Evolutionary conservation across 1,140 invertebrate genomes (phyloP).

Genomic region (Pemphigus obesinymphae): DNA sequence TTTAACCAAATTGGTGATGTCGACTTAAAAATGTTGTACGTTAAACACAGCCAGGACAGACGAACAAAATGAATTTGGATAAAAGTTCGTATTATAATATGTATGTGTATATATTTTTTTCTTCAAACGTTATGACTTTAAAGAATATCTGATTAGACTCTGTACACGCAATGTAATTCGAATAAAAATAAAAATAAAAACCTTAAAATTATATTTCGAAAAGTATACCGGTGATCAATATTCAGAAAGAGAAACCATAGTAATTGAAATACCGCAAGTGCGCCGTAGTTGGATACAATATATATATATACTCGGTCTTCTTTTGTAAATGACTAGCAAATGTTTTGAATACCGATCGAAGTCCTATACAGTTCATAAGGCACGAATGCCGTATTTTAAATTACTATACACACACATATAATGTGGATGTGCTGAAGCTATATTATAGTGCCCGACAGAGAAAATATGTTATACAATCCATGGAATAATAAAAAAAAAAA

Average conservation of each 20-base stretch:
- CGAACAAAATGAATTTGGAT: no score
- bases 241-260: neutral
- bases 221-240: neutral
- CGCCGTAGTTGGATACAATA: neutral
- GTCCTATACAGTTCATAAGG: neutral
- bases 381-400: neutral
- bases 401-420: neutral
- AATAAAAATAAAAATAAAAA: neutral
- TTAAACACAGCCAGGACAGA: no score
- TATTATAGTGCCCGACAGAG: neutral
- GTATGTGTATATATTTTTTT: no score
- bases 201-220: neutral
- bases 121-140: neutral
- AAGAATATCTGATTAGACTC: neutral
- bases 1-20: no score
- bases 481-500: neutral
- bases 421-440: neutral
- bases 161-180: no score
- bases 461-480: neutral
- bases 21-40: no score
- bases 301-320: neutral
- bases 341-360: neutral
- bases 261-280: conserved; percentile 8
- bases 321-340: conserved; percentile 10
- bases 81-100: neutral